Evolutionary conservation across 2,888 invertebrate species (phyloP), one percentile per base, ranked within the genome.

Genomic region (Drosophila subquinaria): DNA sequence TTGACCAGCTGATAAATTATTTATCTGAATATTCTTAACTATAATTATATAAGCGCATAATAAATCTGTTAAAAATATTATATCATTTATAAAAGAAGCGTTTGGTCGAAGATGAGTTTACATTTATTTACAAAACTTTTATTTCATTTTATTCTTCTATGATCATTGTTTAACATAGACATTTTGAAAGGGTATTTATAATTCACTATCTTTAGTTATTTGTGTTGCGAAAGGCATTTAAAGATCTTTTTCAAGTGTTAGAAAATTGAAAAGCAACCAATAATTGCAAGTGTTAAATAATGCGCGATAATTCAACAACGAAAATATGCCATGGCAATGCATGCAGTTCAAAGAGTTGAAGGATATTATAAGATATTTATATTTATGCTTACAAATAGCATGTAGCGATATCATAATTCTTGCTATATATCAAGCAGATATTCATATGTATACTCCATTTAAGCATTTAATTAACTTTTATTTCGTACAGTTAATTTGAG

Each of bases 221-320:
- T 30, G 35, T 47, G 45, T 62, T 53, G 10, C 43, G 11, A 15
- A 40, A 36, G n/a, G 8, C 45, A 60, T 40, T 59, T 17, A 27
- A 17, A 30, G 48, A 13, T 48, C 10, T 17, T 38, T 10, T 10
- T 27, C 9, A 56, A 47, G 62, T 55, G 36, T 55, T 30, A n/a
- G 36, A 15, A 45, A 62, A 30, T 20, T 4, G 13, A 10, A 47
- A 45, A 47, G 15, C 45, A 36, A 38, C 4, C 45, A 55, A 45
- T 62, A 55, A 62, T 20, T 47, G 45, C 56, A 62, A 55, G 45
- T 62, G 56, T 20, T 56, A 53, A 45, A 23, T 9, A 36, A 53
- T 53, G 33, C n/a, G 17, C n/a, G n/a, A 43, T 43, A 13, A 33
- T 17, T 60, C 17, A 50, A 13, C 13, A 30, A 40, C 6, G n/a